Conservation (phyloP, 2,888 invertebrate genomes). For the Mythimna pallens region DNA sequence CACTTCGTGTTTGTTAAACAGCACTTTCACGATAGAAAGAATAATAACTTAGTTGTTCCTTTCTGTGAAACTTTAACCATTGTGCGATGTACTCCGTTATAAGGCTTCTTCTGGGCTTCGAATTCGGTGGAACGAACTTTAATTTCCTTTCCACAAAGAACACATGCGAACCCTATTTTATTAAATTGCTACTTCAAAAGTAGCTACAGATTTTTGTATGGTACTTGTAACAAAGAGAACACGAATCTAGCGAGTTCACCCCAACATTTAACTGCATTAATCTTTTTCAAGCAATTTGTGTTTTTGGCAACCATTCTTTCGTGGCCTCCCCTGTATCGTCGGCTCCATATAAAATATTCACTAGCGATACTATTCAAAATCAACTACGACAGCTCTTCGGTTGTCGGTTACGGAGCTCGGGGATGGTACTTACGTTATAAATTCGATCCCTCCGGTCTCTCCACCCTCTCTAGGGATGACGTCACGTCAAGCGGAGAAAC, state of each 20-base stretch:
- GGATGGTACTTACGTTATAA: slow-evolving; percentile 53
- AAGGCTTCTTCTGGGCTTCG: slow-evolving; percentile 60
- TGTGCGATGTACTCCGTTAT: slow-evolving; percentile 19
- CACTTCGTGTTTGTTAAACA: slow-evolving; percentile 54
- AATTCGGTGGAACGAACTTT: slow-evolving; percentile 62
- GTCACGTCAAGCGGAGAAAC: slow-evolving; percentile 59
- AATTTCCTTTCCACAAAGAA: slow-evolving; percentile 62
- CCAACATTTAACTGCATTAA: slow-evolving; percentile 47
- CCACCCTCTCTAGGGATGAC: slow-evolving; percentile 62
- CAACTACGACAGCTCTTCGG: slow-evolving; percentile 55
- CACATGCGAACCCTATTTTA: slow-evolving; percentile 47
- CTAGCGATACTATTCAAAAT: slow-evolving; percentile 37
- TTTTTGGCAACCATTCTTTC: slow-evolving; percentile 51
- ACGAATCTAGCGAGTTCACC: slow-evolving; percentile 35
- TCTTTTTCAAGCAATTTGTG: slow-evolving; percentile 55
- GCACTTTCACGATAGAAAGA: slow-evolving; percentile 23
- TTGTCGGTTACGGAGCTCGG: slow-evolving; percentile 46
- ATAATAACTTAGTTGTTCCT: slow-evolving; percentile 23
- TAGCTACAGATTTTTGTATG: not conserved
- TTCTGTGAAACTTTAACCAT: slow-evolving; percentile 43
- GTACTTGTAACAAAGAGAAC: slow-evolving; percentile 33
- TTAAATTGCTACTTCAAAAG: slow-evolving; percentile 27
- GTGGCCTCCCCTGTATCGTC: slow-evolving; percentile 37
- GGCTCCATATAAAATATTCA: slow-evolving; percentile 31
- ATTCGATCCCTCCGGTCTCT: slow-evolving; percentile 54